Base-by-base conservation (phyloP, 2,888 invertebrate genomes). In the Anticlea derivata region DNA sequence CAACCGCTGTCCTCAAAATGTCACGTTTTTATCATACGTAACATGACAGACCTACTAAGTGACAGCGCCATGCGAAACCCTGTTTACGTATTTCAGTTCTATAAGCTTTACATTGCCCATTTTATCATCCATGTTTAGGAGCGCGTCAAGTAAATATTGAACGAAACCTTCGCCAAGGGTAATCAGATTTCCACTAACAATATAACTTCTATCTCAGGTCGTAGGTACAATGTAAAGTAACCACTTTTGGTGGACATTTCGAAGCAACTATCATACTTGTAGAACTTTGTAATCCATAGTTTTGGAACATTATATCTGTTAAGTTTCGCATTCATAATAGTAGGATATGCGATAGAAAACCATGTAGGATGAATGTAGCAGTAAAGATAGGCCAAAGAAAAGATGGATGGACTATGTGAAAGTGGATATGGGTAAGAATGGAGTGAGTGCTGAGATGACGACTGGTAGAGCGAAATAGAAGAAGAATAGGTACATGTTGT, bases 91-190 rank as follows among this genome's bases (percentile, higher is more conserved):
- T 4, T 17, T 33, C 45, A 46, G 23, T 50, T 45, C 37, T 11
- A 29, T 10, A 43, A 26, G 29, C 40, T 26, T 34, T 50, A 44
- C 39, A 5, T 44, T 20, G 1, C 6, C 22, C 8, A 33, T 5
- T 41, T n/a, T 24, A 37, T 10, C 12, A 11, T 29, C 29, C 41
- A 48, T 46, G 47, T 45, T 33, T 34, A 20, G 37, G 29, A 41
- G 26, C 24, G 43, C 43, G 51, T 47, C 55, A 47, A 50, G 55
- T 59, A 53, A 55, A 55, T 55, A 59, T 54, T 53, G 51, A 53
- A 48, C 31, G n/a, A 39, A 30, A 46, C 35, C 27, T 38, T 45
- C 47, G 48, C 39, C 55, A 34, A 39, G 48, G 39, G 45, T 50
- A 59, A 59, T 58, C 53, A 49, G 51, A 50, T 55, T 53, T 48